Base-by-base conservation (phyloP, 2,797 vertebrate species). In the Eidolon dupreanum region DNA sequence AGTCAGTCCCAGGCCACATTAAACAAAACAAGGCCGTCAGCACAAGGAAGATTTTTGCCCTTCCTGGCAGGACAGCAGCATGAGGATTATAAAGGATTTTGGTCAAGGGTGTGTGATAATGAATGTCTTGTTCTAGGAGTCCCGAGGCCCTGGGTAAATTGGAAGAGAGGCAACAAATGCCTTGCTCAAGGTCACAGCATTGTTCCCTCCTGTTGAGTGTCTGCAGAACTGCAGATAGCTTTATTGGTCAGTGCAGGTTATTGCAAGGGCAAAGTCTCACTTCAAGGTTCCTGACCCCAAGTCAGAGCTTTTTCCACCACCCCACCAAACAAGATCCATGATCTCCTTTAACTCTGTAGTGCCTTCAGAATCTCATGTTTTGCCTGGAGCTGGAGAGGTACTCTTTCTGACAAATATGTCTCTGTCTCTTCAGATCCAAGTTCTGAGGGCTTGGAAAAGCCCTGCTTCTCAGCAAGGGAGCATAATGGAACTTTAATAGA, bases 21-120 rank as follows among this genome's bases (percentile, higher is more conserved):
- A 96, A 92, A 95, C 90, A 97, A 92, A 97, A 28, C 31, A 78
- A 78, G 65, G 33, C 63, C 13, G 55, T 90, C 28, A 65, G 28
- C 13, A 7, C 61, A 73, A 59, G 57, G 59, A 24, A 77, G n/a
- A 36, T 15, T 36, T 68, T 86, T 85, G 86, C 10, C 13, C 26
- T 92, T 96, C 66, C 15, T 94, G 88, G 77, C 77, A 93, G 59
- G 53, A 84, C 19, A 2, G 49, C 24, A 49, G n/a, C 36, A 20
- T 6, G 6, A 31, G 41, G 41, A 68, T 90, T 83, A 83, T 20
- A 49, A 73, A 93, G 68, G 87, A 70, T 38, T 89, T 87, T 12
- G 36, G 79, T 78, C 55, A 68, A n/a, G 84, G 63, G 20, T 28
- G 7, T 49, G 5, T 89, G 38, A 51, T n/a, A 49, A 55, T 15